phyloP scores from a whole-genome alignment of 1,140 invertebrate species.

The Drosophila rufa region DNA sequence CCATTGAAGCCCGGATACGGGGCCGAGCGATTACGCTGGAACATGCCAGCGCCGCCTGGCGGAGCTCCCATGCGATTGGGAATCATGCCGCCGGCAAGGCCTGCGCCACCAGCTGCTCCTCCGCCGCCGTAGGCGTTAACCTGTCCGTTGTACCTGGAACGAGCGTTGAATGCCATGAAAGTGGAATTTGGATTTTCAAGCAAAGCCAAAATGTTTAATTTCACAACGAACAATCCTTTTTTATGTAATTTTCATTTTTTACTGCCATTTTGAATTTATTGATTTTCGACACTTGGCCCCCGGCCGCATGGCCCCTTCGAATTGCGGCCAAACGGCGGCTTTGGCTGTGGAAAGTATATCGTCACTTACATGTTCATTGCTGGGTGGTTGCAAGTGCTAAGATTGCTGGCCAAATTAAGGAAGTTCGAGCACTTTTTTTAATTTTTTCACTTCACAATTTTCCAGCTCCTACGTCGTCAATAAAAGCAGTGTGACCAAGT shows the following conservation, averaged over 20 bases:
- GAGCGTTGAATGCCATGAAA: conserved; percentile 61
- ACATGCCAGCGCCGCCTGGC: conserved; percentile 68
- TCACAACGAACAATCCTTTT: conserved; percentile 38
- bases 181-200: conserved; percentile 68
- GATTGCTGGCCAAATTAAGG: conserved; percentile 53
- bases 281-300: conserved; percentile 59
- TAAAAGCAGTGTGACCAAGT: conserved; percentile 23
- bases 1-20: conserved; percentile 66
- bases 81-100: conserved; percentile 53
- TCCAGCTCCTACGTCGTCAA: conserved; percentile 64
- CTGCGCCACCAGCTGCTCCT: conserved; percentile 26
- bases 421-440: conserved; percentile 54
- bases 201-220: conserved; percentile 42
- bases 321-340: background rate
- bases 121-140: conserved; percentile 65
- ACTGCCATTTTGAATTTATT: conserved; percentile 80
- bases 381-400: conserved; percentile 41
- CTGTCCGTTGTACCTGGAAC: conserved; percentile 76
- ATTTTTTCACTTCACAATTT: conserved; percentile 75
- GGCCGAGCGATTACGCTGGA: conserved; percentile 73
- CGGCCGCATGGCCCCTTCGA: conserved; percentile 24
- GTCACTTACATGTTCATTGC: conserved; percentile 65
- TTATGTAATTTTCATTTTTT: conserved; percentile 70
- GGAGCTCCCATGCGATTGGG: conserved; percentile 69
- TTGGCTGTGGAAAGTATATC: background rate